A percentile compares a stretch with the other conserved stretches of the same genome.
phyloP scores from a whole-genome alignment of 2,797 vertebrate species.

The Hypotaenidia okinawae region DNA sequence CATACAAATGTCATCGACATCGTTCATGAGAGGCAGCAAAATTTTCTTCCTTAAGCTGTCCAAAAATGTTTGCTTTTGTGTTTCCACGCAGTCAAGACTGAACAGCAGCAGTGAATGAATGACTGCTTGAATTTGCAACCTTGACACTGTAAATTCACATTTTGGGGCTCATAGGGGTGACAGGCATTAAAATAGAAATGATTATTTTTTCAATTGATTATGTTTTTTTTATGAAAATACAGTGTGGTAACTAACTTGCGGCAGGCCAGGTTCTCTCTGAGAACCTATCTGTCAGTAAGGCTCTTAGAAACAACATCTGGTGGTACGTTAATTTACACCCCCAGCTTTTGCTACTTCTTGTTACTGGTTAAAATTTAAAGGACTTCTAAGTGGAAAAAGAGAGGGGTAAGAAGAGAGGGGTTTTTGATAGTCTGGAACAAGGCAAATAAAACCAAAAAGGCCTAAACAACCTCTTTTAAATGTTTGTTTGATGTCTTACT shows the following conservation, averaged over 20 bases:
- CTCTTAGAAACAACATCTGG: not conserved
- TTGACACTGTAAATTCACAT: not conserved
- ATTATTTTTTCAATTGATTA: not conserved
- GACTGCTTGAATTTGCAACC: not conserved
- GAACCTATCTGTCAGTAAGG: not conserved
- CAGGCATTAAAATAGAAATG: not conserved
- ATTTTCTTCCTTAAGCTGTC: not conserved
- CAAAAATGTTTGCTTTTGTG: not conserved
- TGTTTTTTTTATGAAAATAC: not conserved
- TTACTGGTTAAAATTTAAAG: not conserved
- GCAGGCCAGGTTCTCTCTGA: not conserved
- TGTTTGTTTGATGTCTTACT: conserved; percentile 16
- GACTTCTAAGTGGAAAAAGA: not conserved
- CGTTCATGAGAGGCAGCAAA: not conserved
- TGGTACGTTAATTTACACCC: not conserved
- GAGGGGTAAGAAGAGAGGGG: accelerated
- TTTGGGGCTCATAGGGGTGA: not conserved
- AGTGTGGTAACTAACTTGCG: not conserved
- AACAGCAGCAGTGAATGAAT: not conserved
- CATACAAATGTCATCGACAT: not conserved
- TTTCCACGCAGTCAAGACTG: not conserved
- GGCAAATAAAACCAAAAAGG: not conserved
- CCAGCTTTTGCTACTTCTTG: not conserved
- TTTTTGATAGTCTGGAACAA: not conserved
- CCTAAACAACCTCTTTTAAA: not conserved